Base-by-base conservation (phyloP, 2,888 invertebrate genomes). In the Eupeodes latifasciatus region DNA sequence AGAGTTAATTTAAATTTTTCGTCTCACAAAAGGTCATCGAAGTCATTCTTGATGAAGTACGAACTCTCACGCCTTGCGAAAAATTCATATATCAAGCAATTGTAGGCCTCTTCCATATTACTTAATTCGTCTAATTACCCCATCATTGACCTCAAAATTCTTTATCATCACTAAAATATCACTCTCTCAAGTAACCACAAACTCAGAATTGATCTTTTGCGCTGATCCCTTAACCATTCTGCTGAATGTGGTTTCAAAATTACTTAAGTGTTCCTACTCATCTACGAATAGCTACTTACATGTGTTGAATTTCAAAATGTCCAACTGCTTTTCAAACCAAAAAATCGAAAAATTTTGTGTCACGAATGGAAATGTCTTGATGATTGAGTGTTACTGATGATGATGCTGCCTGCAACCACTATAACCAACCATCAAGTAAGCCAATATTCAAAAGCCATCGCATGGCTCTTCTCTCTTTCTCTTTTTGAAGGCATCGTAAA, bases 241-340 rank as follows among this genome's bases (percentile, higher is more conserved):
- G n/a, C 14, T n/a, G 34, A 57, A 59, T 72, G 59, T 27, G 57
- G 72, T 72, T 72, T 16, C n/a, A 4, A 69, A 71, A 19, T 16
- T 7, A 71, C 55, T 40, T 19, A 53, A 40, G 4, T 40, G 16
- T 40, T 69, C 69, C 1, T 36, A 53, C 6, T 36, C 36, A 53
- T 49, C 10, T 44, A 36, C 40, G 36, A 36, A n/a, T 10, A 61
- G 36, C 10, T 27, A 12, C 19, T 19, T 57, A 34, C 9, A 7
- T 6, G 0, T 0, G 11, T 10, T 51, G 10, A 1, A 16, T 40
- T 10, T n/a, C n/a, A n/a, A 19, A 5, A 14, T 49, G 1, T 36
- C 59, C 40, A 59, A 59, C 72, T 59, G 57, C 59, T 59, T 72
- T 72, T 59, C 55, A 57, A 27, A 27, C 9, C 14, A 11, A 57